phyloP scores from a whole-genome alignment of 2,888 invertebrate species.

The Aquatica leii region DNA sequence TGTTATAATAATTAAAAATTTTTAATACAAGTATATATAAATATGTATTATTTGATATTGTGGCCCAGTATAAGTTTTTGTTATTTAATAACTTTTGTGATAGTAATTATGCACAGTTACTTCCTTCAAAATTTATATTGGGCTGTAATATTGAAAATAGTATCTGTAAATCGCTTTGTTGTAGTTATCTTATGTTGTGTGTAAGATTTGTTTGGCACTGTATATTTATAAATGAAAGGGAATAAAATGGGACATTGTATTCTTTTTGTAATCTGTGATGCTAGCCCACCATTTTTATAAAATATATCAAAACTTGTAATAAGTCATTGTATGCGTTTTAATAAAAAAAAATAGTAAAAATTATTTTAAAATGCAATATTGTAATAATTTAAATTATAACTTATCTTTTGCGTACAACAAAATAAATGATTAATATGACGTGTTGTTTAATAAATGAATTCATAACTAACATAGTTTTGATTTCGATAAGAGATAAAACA shows the following conservation, averaged over 20 bases:
- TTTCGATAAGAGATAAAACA: no score
- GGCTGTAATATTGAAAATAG: slow-evolving; percentile 30
- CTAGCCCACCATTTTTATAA: no score
- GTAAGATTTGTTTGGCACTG: slow-evolving; percentile 32
- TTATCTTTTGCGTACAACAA: no score
- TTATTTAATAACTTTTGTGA: slow-evolving; percentile 18
- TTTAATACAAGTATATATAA: slow-evolving; percentile 31
- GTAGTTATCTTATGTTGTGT: slow-evolving; percentile 26
- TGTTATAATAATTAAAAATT: slow-evolving; percentile 33
- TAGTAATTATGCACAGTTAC: slow-evolving; percentile 18
- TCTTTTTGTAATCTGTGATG: not conserved
- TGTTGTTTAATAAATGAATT: no score
- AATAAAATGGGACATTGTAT: slow-evolving; percentile 15
- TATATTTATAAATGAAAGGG: slow-evolving; percentile 37
- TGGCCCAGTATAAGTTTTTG: slow-evolving; percentile 37
- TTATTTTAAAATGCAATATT: no score
- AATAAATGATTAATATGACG: no score
- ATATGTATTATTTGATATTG: slow-evolving; percentile 27
- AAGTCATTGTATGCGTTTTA: no score
- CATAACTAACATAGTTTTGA: no score
- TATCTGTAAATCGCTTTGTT: slow-evolving; percentile 33
- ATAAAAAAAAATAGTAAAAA: no score
- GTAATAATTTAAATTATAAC: no score
- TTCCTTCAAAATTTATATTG: slow-evolving; percentile 31
- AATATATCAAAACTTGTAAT: no score